phyloP scores from a whole-genome alignment of 2,113 vertebrate species.

The Panthera uncia region DNA sequence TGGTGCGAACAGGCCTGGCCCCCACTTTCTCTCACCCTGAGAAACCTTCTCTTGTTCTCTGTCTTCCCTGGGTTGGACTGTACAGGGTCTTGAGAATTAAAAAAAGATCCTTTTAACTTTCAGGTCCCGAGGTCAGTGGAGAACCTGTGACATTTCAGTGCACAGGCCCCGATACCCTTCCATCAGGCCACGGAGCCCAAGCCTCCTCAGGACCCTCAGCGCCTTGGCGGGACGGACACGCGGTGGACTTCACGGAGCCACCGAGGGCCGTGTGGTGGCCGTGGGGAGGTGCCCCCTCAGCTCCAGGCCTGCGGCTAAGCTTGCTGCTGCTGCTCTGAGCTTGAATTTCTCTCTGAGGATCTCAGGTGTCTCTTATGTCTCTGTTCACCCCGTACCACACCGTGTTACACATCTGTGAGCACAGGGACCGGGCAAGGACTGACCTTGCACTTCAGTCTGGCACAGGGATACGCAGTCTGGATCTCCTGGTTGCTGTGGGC shows the following conservation, averaged over 20 bases:
- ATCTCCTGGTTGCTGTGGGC: neutral
- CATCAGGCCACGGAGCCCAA: accelerated
- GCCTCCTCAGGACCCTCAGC: neutral
- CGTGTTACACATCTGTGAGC: accelerated
- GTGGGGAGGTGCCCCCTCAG: neutral
- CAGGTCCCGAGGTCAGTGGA: neutral
- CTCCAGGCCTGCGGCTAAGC: no score
- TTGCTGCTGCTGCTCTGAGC: neutral
- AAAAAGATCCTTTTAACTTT: neutral
- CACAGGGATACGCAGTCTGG: accelerated
- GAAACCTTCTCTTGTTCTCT: neutral
- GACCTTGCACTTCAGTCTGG: no score
- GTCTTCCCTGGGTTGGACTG: neutral
- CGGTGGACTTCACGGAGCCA: neutral
- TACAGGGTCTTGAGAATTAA: neutral
- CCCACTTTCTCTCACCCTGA: neutral
- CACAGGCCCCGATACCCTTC: neutral
- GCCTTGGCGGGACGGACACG: neutral
- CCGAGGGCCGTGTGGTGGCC: accelerated
- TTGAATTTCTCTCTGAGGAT: neutral
- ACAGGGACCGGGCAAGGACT: accelerated
- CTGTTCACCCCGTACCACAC: neutral
- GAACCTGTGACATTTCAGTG: neutral
- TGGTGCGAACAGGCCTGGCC: no score
- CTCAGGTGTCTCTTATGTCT: neutral